Evolutionary conservation across 2,113 vertebrate species (phyloP).

Genomic region (Silurus meridionalis): DNA sequence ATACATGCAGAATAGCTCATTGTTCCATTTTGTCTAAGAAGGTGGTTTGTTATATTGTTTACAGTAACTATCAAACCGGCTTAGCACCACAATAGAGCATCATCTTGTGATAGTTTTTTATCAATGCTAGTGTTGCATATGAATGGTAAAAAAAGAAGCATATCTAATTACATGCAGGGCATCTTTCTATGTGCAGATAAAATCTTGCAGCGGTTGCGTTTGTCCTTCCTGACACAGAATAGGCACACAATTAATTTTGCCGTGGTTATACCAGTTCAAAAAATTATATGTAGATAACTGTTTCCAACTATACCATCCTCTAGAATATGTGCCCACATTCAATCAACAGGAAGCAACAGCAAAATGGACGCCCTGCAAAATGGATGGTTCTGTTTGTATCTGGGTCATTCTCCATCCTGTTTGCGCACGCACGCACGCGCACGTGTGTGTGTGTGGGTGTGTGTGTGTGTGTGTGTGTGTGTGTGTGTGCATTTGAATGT

Average conservation of each 20-base stretch:
- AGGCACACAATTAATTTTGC: conserved; percentile 65
- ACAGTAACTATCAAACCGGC: conserved; percentile 67
- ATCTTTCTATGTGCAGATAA: conserved; percentile 70
- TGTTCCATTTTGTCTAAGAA: conserved; percentile 66
- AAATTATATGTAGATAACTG: conserved; percentile 56
- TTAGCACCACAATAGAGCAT: conserved; percentile 66
- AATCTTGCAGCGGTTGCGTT: conserved; percentile 78
- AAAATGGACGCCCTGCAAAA: conserved; percentile 21
- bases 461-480: neutral
- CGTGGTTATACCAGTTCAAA: conserved; percentile 62
- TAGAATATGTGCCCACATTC: conserved; percentile 9
- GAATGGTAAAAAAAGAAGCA: conserved; percentile 61
- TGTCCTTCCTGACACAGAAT: conserved; percentile 58
- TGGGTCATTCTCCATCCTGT: neutral
- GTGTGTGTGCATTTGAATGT: conserved; percentile 45
- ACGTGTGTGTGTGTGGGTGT: neutral
- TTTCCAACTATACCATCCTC: conserved; percentile 42
- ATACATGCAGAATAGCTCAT: conserved; percentile 61
- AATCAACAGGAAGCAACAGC: conserved; percentile 4
- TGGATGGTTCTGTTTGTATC: conserved; percentile 31
- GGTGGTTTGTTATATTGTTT: conserved; percentile 63
- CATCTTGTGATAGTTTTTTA: conserved; percentile 70
- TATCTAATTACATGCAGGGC: conserved; percentile 79
- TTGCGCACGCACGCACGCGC: neutral
- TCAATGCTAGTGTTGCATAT: conserved; percentile 60